Conservation (phyloP, 2,113 vertebrate species). For the Trogon surrucura region DNA sequence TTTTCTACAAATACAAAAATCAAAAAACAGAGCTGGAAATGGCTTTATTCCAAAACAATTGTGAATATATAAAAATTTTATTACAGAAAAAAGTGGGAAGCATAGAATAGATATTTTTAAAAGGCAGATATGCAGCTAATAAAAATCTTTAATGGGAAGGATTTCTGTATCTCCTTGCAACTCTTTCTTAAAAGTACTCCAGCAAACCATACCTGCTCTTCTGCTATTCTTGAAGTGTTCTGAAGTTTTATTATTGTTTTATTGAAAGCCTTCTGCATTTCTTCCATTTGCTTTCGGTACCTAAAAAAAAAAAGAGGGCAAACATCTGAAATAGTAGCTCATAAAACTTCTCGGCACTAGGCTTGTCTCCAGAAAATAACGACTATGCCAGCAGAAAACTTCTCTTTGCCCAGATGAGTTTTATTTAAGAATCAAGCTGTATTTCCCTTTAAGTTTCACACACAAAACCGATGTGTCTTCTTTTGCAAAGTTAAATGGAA, state of each 20-base stretch:
- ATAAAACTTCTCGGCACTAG: neutral
- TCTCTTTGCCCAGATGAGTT: neutral
- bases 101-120: neutral
- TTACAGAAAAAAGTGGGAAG: neutral
- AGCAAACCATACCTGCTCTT: slow-evolving; percentile 88
- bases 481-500: neutral
- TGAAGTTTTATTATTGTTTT: slow-evolving; percentile 99
- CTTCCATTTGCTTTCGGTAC: slow-evolving; percentile 99
- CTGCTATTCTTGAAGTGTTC: slow-evolving; percentile 95
- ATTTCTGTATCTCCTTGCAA: neutral
- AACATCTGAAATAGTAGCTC: neutral
- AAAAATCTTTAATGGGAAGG: neutral
- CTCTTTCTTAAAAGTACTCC: neutral
- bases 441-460: neutral
- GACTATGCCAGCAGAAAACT: neutral
- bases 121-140: neutral
- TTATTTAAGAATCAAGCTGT: neutral
- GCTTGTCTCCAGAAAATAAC: neutral
- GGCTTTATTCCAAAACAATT: neutral
- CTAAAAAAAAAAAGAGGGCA: slow-evolving; percentile 66
- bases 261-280: slow-evolving; percentile 99
- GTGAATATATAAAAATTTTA: neutral
- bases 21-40: neutral
- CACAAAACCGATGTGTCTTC: neutral
- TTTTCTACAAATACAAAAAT: neutral